Conservation (phyloP, 35 echinoderm and acorn worm genomes). For the Chiridota heheva region DNA sequence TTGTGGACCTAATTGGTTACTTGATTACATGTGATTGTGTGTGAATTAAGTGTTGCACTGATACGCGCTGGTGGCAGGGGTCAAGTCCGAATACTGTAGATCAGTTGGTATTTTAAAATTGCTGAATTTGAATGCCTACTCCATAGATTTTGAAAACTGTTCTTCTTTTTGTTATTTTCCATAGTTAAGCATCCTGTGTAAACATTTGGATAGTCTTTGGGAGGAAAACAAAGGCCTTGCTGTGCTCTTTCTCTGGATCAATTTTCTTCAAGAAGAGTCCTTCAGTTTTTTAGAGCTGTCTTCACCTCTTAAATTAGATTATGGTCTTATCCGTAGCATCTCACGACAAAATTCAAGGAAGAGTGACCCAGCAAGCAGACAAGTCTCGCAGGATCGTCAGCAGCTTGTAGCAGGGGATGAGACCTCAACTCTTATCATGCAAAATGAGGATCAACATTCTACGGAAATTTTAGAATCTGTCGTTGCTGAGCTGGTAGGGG, state of each 20-base stretch:
- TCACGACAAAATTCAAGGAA: no score
- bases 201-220: conserved; percentile 38
- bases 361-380: neutral
- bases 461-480: neutral
- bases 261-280: conserved; percentile 38
- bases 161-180: conserved; percentile 5
- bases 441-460: neutral
- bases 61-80: neutral
- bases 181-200: conserved; percentile 28
- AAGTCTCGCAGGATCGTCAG: neutral
- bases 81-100: conserved; percentile 11
- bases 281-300: conserved; percentile 12
- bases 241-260: conserved; percentile 29
- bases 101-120: conserved; percentile 1
- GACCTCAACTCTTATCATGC: neutral
- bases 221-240: conserved; percentile 47
- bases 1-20: no score
- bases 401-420: neutral
- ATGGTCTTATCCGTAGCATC: no score
- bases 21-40: no score
- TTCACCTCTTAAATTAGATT: neutral
- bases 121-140: no score
- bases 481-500: neutral
- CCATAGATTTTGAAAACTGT: neutral
- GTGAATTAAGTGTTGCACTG: conserved; percentile 3